Percentiles rank a stretch among this genome's conserved stretches.
Evolutionary conservation across 1,140 invertebrate genomes (phyloP).

Genomic region (Xylocopa sonorina): DNA sequence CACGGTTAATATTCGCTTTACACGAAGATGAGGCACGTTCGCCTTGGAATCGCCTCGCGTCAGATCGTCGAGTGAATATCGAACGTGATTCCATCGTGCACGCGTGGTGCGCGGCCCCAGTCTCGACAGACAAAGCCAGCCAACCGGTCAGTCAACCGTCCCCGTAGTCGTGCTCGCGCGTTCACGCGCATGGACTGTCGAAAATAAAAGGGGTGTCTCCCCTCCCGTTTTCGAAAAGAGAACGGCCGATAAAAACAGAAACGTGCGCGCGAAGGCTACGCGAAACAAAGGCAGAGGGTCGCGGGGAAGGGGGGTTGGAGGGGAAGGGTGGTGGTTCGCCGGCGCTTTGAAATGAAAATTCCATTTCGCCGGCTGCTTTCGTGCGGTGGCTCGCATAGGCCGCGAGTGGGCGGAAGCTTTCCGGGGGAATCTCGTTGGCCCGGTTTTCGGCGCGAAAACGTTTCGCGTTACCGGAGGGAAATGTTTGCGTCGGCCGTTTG

Average conservation of each 20-base stretch:
- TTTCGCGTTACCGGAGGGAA: constrained; percentile 27
- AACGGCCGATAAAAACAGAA: constrained; percentile 15
- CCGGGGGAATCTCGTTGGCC: constrained; percentile 31
- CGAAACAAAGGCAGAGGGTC: constrained; percentile 7
- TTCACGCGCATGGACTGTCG: background rate
- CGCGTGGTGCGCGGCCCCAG: background rate
- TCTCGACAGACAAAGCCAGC: too few relatives aligned
- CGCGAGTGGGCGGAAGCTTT: constrained; percentile 2
- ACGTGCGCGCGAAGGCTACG: background rate
- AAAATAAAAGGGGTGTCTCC: constrained; percentile 14
- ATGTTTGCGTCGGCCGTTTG: constrained; percentile 32
- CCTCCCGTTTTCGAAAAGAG: background rate
- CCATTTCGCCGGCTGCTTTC: constrained; percentile 33
- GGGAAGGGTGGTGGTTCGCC: background rate
- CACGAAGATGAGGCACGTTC: too few relatives aligned
- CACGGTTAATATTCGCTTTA: too few relatives aligned
- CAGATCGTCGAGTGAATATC: too few relatives aligned
- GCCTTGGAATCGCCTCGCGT: too few relatives aligned
- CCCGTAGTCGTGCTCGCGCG: background rate
- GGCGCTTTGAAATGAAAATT: constrained; percentile 49
- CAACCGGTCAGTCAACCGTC: background rate
- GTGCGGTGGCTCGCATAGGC: constrained; percentile 27
- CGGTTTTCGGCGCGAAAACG: constrained; percentile 28
- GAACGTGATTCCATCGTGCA: background rate
- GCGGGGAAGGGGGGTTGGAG: background rate